Evolutionary conservation across 2,888 invertebrate genomes (phyloP).

Genomic region (Zygogramma bicolorata): DNA sequence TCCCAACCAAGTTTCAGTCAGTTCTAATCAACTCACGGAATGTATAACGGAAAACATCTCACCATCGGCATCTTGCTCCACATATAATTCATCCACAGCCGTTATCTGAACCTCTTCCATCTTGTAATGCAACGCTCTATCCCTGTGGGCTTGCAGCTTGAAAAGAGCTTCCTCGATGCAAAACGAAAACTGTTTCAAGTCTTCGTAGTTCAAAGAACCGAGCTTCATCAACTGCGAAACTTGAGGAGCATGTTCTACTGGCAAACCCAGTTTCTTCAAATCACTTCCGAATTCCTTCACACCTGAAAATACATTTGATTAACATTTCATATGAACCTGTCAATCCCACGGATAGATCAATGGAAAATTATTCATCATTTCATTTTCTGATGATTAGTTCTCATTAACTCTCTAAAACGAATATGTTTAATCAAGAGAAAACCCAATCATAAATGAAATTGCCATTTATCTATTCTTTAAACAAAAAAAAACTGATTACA

Average conservation of each 20-base stretch:
- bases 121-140: conserved; percentile 91
- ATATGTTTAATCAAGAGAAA: too few species aligned
- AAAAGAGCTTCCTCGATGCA: conserved; percentile 95
- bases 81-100: conserved; percentile 91
- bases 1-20: too few species aligned
- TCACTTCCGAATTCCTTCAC: conserved; percentile 95
- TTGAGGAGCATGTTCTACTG: conserved; percentile 98
- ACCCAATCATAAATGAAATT: too few species aligned
- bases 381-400: not conserved
- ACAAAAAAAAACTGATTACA: too few species aligned
- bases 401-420: too few species aligned
- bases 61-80: conserved; percentile 89
- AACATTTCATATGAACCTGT: too few species aligned
- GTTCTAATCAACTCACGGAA: too few species aligned
- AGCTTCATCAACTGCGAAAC: conserved; percentile 96
- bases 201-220: conserved; percentile 89
- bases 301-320: conserved; percentile 61
- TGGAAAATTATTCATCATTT: not conserved
- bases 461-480: too few species aligned
- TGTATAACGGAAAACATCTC: too few species aligned
- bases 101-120: conserved; percentile 96
- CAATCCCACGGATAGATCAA: too few species aligned
- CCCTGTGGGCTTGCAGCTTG: conserved; percentile 84
- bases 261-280: conserved; percentile 91
- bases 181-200: conserved; percentile 91